Conservation (phyloP, 1,140 invertebrate species). For the Drosophila ogumai region DNA sequence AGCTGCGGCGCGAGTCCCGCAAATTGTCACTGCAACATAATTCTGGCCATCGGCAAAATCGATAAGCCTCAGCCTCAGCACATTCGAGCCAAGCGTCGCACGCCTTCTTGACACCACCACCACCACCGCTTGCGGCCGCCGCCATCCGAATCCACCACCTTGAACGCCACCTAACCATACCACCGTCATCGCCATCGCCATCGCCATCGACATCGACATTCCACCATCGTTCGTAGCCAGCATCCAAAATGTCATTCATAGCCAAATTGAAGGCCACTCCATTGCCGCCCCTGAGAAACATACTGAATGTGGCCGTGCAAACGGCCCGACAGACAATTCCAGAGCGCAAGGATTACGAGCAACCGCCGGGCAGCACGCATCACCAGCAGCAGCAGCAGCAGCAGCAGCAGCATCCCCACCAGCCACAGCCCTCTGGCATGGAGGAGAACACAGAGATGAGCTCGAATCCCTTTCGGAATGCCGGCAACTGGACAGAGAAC, state of each 20-base stretch:
- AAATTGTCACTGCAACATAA: constrained; percentile 18
- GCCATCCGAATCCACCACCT: constrained; percentile 52
- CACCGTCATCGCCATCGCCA: constrained; percentile 20
- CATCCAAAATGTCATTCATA: constrained; percentile 81
- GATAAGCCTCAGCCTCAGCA: constrained; percentile 54
- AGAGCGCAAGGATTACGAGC: constrained; percentile 86
- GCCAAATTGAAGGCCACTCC: constrained; percentile 81
- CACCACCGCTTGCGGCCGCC: constrained; percentile 56
- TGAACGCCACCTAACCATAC: constrained; percentile 22
- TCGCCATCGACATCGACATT: constrained; percentile 23
- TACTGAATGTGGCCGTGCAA: constrained; percentile 92
- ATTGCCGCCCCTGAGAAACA: constrained; percentile 90
- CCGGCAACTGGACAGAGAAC: constrained; percentile 59
- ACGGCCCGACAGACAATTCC: constrained; percentile 91
- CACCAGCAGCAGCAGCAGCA: constrained; percentile 31
- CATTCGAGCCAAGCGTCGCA: constrained; percentile 51
- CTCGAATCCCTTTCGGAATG: constrained; percentile 82
- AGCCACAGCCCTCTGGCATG: constrained; percentile 86
- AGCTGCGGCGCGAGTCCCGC: constrained; percentile 5
- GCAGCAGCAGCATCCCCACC: constrained; percentile 54
- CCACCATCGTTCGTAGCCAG: constrained; percentile 38
- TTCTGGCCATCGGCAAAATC: constrained; percentile 54
- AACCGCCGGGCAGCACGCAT: constrained; percentile 73
- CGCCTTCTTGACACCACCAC: constrained; percentile 50
- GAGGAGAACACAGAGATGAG: constrained; percentile 74